These are phyloP conservation scores for Drosophila arawakana DNA, from an alignment of 1,140 invertebrate species.

Conservation along the genomic window DNA sequence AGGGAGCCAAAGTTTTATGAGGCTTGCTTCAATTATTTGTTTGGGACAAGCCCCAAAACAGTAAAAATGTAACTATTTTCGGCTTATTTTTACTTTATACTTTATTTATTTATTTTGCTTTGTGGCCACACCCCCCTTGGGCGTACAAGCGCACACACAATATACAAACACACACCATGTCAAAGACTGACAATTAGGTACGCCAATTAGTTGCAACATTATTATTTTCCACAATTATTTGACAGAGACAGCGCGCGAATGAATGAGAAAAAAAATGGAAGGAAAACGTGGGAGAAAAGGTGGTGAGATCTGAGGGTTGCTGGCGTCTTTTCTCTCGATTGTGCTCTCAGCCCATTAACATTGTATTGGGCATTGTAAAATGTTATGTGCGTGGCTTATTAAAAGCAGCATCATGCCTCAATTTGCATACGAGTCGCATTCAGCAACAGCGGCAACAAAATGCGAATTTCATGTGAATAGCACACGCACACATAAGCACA, in stretches of 20 bases:
- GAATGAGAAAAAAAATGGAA: neutral
- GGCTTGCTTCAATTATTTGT: constrained; percentile 64
- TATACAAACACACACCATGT: constrained; percentile 1
- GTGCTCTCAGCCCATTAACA: constrained; percentile 41
- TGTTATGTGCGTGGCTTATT: constrained; percentile 62
- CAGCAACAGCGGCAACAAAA: neutral
- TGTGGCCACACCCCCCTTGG: constrained; percentile 5
- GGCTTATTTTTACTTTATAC: constrained; percentile 39
- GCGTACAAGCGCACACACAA: constrained; percentile 2
- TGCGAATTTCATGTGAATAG: constrained; percentile 15
- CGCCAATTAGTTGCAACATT: constrained; percentile 69
- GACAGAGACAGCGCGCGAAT: constrained; percentile 5
- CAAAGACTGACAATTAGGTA: constrained; percentile 59
- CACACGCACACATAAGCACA: constrained; percentile 27
- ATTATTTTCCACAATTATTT: constrained; percentile 62
- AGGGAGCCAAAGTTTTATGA: constrained; percentile 58
- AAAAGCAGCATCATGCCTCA: constrained; percentile 52
- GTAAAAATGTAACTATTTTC: constrained; percentile 31
- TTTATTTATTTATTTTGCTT: constrained; percentile 36
- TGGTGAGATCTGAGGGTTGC: neutral
- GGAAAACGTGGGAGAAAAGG: neutral
- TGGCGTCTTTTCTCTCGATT: constrained; percentile 13
- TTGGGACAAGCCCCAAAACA: constrained; percentile 31
- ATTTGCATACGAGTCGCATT: constrained; percentile 62
- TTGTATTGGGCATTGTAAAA: constrained; percentile 55